phyloP scores from a whole-genome alignment of 1,140 invertebrate species.

The Drosophila orena region DNA sequence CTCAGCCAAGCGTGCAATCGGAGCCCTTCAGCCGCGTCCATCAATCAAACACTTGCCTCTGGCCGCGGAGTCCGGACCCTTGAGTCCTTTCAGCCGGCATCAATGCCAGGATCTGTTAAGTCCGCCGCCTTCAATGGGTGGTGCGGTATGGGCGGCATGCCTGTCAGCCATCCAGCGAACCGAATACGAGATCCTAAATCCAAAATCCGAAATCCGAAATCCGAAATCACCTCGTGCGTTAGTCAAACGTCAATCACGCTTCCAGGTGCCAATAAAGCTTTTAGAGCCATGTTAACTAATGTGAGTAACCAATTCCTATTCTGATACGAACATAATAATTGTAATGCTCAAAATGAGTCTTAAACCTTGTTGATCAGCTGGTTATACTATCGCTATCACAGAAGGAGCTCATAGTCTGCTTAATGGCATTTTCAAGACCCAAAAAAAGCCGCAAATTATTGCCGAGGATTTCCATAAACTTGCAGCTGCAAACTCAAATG shows the following conservation, averaged over 20 bases:
- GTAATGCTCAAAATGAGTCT: too few species aligned
- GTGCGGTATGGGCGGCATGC: background rate
- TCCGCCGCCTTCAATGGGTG: background rate
- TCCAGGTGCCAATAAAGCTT: background rate
- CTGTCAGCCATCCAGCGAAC: slow-evolving; percentile 1
- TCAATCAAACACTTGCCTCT: slow-evolving; percentile 38
- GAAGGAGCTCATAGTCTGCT: too few species aligned
- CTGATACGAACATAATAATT: too few species aligned
- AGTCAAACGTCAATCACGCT: slow-evolving; percentile 16
- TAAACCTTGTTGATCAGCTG: too few species aligned
- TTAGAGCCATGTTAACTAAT: background rate
- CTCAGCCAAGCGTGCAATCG: slow-evolving; percentile 16
- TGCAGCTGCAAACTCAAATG: slow-evolving; percentile 9
- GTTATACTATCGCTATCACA: too few species aligned
- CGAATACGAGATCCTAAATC: too few species aligned
- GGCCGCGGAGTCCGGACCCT: slow-evolving; percentile 20
- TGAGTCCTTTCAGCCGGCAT: slow-evolving; percentile 42
- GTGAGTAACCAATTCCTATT: background rate
- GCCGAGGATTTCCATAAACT: slow-evolving; percentile 17
- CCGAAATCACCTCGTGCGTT: slow-evolving; percentile 5
- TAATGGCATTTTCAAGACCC: background rate
- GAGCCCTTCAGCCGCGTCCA: slow-evolving; percentile 20
- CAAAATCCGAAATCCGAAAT: background rate
- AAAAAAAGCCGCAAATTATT: slow-evolving; percentile 24
- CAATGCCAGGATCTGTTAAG: slow-evolving; percentile 14